Evolutionary conservation across 2,888 invertebrate genomes (phyloP), one percentile per base, ranked within the genome.

Genomic region (Apotomis betuletana): DNA sequence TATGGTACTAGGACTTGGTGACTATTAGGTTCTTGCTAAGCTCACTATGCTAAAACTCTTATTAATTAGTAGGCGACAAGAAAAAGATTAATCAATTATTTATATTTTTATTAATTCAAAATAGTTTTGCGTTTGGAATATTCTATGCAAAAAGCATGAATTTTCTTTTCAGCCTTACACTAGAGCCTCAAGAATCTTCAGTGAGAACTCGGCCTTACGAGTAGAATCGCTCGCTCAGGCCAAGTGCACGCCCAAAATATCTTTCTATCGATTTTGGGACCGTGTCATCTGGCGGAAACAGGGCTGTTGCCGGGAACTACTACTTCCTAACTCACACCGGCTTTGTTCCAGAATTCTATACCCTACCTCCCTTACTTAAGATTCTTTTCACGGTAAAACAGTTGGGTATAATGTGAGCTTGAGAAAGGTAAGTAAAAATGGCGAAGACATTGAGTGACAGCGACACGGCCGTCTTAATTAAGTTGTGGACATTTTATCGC

Each of bases 181-280:
- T 41, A 41, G 41, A 41, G 4, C 27, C 27, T 27, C 27, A 27
- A 27, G 27, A 27, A 6, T 6, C 41, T 41, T 41, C 41, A 41
- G 41, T 41, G 41, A 41, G 41, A 41, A 41, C 41, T 6, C 41
- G 6, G 41, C 41, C 49, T 10, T 49, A 27, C 27, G 27, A 27
- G 27, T 52, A 41, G 41, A 41, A 64, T 38, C 13, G 49, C 51
- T 38, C 49, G 49, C 36, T 15, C 49, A 36, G 49, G 9, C 49
- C 13, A 38, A 67, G n/a, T 41, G 65, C 65, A 60, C 52, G 68
- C 63, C 69, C 15, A 9, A 73, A 70, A 74, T 74, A 70, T 70
- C 65, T 72, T 71, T n/a, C 49, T 70, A 74, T 74, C 74, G 74
- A 74, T 74, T 74, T 74, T 67, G 49, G 27, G 44, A 59, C 62